These are phyloP conservation scores for Natator depressus DNA, from an alignment of 2,113 vertebrate genomes.

Conservation along the genomic window DNA sequence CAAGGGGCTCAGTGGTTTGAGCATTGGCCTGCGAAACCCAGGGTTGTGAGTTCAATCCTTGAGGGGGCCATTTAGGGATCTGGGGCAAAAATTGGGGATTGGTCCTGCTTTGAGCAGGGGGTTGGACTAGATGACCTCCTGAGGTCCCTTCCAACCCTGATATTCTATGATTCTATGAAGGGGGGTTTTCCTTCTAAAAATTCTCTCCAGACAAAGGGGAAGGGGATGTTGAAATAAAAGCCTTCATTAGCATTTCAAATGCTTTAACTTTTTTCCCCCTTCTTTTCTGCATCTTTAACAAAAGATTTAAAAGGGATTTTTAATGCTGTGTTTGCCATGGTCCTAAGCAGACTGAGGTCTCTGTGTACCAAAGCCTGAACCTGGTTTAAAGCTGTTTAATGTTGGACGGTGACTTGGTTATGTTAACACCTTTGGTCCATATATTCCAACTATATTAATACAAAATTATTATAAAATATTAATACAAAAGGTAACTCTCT, in stretches of 20 bases:
- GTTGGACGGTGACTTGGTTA: neutral
- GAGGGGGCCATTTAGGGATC: too few species aligned
- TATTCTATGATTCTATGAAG: too few species aligned
- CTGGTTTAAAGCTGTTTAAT: neutral
- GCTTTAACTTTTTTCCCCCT: neutral
- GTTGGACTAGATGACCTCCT: too few species aligned
- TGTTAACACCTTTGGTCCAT: neutral
- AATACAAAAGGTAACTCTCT: too few species aligned
- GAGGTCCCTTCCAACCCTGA: too few species aligned
- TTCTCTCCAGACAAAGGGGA: neutral
- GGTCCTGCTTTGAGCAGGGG: too few species aligned
- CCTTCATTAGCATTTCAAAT: neutral
- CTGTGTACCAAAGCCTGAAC: neutral
- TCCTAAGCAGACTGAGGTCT: neutral
- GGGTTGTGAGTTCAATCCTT: too few species aligned
- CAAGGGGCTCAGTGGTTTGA: too few species aligned
- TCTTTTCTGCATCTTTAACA: neutral
- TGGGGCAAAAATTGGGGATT: too few species aligned
- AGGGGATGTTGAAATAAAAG: neutral
- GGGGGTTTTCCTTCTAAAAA: neutral
- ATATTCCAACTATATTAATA: neutral
- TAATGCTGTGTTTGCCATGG: neutral
- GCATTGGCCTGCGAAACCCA: too few species aligned
- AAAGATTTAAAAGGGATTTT: neutral
- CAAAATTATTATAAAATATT: neutral